Conservation (phyloP, 2,113 vertebrate species). For the Cynocephalus volans region DNA sequence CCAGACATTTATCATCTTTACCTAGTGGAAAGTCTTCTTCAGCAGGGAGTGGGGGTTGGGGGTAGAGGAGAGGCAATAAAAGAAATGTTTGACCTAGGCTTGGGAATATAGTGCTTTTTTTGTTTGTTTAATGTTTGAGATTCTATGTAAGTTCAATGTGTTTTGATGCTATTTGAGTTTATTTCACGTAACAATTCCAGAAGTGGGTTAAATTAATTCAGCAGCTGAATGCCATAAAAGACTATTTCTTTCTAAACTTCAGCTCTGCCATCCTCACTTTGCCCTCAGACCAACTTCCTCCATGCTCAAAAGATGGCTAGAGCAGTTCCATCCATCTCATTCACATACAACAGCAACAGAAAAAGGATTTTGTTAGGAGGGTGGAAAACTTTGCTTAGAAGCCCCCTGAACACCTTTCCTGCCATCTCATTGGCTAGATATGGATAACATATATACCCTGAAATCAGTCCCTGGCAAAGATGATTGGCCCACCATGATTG, state of each 20-base stretch:
- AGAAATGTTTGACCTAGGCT: not conserved
- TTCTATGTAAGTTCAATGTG: not conserved
- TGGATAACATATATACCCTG: not conserved
- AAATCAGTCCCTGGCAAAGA: not conserved
- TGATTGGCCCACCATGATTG: not conserved
- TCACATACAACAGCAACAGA: not conserved
- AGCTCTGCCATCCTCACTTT: constrained; percentile 4
- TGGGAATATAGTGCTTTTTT: not conserved
- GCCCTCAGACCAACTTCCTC: not conserved
- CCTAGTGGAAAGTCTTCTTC: not conserved
- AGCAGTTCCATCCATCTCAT: not conserved
- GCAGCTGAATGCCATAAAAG: not conserved
- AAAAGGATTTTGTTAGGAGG: not conserved
- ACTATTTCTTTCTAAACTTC: not conserved
- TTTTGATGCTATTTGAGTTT: not conserved
- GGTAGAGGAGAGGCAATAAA: not conserved
- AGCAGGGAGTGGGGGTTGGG: not conserved
- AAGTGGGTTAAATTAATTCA: not conserved
- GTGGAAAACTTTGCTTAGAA: not conserved
- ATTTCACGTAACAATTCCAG: not conserved
- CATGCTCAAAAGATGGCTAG: not conserved
- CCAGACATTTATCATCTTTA: not conserved
- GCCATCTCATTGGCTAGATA: not conserved
- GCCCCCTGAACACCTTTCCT: not conserved
- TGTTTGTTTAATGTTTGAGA: not conserved